Evolutionary conservation across 2,888 invertebrate genomes (phyloP), one percentile per base, ranked within the genome.

Genomic region (Copidosoma aretas): DNA sequence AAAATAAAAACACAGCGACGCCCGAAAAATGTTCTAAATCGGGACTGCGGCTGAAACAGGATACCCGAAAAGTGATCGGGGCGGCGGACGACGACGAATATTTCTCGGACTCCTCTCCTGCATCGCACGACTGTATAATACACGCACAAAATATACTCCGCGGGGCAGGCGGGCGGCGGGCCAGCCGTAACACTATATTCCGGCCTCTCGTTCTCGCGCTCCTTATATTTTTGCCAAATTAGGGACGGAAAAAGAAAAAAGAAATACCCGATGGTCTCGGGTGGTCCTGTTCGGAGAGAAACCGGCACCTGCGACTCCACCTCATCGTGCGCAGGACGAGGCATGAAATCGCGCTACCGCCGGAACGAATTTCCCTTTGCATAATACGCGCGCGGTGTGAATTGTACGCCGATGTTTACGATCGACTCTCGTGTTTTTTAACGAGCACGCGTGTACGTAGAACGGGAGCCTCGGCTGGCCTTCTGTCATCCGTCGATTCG

Each of bases 241-340:
- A 74, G 74, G 72, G 74, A 75, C 70, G 58, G 60, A 64, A 59
- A 64, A 51, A 15, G 15, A 59, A 1, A 56, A 17, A 24, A 3
- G 25, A 17, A 39, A 46, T 46, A 32, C 14, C 17, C 15, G 49
- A 68, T 72, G 80, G 72, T 78, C 80, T 79, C 79, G 74, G 82
- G 82, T 82, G 82, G 82, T 82, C 80, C 62, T 43, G 76, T 74
- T 76, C 76, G 10, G 41, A 41, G 41, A 41, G 41, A 41, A 41
- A 14, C 41, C 10, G 8, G 43, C 12, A 17, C 43, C 15, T 3
- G 17, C 43, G 43, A 46, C 8, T 46, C 15, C 8, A 17, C 3
- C 43, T 32, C 58, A n/a, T n/a, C n/a, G n/a, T n/a, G n/a, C n/a
- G n/a, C n/a, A 46, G 46, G 60, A 70, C 56, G 67, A 70, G 70